These are phyloP conservation scores for Hirundichthys speculiger DNA, from an alignment of 2,113 vertebrate species.

Conservation along the genomic window DNA sequence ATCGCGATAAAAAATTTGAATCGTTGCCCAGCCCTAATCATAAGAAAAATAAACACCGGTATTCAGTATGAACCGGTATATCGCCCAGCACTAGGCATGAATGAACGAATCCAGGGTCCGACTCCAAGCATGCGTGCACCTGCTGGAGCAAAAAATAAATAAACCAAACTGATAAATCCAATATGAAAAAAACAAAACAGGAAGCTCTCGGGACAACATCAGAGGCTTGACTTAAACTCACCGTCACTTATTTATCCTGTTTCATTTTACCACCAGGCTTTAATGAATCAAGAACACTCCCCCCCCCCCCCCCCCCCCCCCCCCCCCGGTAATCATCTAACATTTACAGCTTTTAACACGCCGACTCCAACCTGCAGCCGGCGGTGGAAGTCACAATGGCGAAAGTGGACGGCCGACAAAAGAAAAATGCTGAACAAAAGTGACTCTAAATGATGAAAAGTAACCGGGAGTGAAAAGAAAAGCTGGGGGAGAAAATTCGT, in stretches of 20 bases:
- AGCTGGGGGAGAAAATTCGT: conserved; percentile 75
- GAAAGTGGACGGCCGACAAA: neutral
- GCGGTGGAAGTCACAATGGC: neutral
- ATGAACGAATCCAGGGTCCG: conserved; percentile 1
- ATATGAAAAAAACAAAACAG: conserved; percentile 11
- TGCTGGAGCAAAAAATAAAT: conserved; percentile 27
- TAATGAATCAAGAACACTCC: no score
- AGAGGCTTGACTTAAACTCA: neutral
- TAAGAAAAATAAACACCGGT: no score
- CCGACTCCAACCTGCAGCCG: neutral
- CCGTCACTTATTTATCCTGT: no score
- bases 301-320: no score
- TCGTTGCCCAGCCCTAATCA: no score
- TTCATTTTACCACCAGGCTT: no score
- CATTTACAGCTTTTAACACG: conserved; percentile 1
- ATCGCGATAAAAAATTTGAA: no score
- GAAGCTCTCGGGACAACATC: neutral
- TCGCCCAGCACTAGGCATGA: no score
- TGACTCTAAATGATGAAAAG: conserved; percentile 23
- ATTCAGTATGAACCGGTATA: no score
- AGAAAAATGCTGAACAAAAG: conserved; percentile 23
- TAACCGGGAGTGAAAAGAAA: conserved; percentile 42
- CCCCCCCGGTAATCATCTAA: conserved; percentile 5
- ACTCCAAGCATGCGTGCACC: conserved; percentile 21
- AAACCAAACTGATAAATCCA: conserved; percentile 6